Evolutionary conservation across 35 echinoderm and acorn worm genomes (phyloP), one percentile per base, ranked within the genome.

Genomic region (Heliocidaris tuberculata): DNA sequence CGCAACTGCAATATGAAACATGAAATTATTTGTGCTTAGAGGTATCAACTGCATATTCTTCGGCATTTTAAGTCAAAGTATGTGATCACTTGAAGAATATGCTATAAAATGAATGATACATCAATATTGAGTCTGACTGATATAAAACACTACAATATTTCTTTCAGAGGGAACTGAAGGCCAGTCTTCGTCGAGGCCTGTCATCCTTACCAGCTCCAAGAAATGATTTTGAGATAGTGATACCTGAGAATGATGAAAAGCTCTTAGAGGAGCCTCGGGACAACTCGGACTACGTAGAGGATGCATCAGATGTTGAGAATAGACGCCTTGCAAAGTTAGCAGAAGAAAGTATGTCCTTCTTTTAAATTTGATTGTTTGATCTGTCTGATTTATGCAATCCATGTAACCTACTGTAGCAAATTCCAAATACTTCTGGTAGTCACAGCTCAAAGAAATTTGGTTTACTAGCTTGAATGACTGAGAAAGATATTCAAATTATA

Each of bases 211-310:
- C 98, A 2, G 54, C 96, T 61, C 98, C 98, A 54, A 96, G 95
- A 94, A 99, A 99, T 61, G 98, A 99, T 85, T 99, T 99, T 94
- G 98, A 99, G 61, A 99, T 99, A 50, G 98, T 99, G 8, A 97
- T 97, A 27, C 97, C 98, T 16, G 98, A 99, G 91, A 95, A 97
- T 94, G 90, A 94, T 78, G 31, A 95, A 86, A 96, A 52, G 85
- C 96, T 31, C 8, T 85, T 52, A 50, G 85, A 93, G 5, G 32
- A 27, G 50, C 78, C 87, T 48, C 94, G 56, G 85, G 96, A 88
- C 10, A 87, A 94, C 47, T 85, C 93, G 4, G 94, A 96, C 30
- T 96, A 93, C 88, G 94, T 99, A 30, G 96, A 97, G 65, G 98
- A 99, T 94, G 98, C 95, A 3, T 94, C 98, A 0, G 98, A 99